Conservation (phyloP, 2,797 vertebrate species). For the Pantherophis vulpinus region DNA sequence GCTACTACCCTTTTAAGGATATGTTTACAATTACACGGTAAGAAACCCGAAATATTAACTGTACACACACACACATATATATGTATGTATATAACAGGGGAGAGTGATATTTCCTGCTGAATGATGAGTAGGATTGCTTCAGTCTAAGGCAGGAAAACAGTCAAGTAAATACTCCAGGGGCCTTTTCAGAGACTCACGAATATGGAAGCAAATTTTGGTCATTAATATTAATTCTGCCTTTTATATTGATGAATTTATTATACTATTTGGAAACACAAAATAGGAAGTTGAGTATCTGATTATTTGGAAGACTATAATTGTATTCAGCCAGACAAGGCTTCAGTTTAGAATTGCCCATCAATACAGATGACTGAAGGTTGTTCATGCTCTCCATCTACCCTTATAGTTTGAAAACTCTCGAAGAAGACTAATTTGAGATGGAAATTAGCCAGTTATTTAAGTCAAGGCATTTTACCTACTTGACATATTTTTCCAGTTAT, state of each 20-base stretch:
- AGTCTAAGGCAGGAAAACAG: neutral
- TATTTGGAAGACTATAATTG: neutral
- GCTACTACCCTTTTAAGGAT: no score
- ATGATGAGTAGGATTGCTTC: neutral
- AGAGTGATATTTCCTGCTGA: neutral
- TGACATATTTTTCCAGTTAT: neutral
- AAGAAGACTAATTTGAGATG: neutral
- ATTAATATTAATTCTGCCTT: neutral
- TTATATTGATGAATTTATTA: neutral
- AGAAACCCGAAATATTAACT: no score
- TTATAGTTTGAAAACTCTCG: neutral
- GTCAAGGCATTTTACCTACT: neutral
- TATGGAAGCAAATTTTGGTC: neutral
- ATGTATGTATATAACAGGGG: no score
- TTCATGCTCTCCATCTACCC: neutral
- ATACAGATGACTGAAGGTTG: neutral
- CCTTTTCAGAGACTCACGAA: neutral
- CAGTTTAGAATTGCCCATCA: neutral
- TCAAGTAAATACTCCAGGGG: neutral
- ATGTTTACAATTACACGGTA: no score
- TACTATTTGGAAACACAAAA: neutral
- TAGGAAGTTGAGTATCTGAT: neutral
- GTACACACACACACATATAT: no score
- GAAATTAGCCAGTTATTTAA: neutral
- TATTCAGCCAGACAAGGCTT: neutral